These are phyloP conservation scores for Mirza zaza DNA, from an alignment of 2,113 vertebrate genomes.

Conservation along the genomic window DNA sequence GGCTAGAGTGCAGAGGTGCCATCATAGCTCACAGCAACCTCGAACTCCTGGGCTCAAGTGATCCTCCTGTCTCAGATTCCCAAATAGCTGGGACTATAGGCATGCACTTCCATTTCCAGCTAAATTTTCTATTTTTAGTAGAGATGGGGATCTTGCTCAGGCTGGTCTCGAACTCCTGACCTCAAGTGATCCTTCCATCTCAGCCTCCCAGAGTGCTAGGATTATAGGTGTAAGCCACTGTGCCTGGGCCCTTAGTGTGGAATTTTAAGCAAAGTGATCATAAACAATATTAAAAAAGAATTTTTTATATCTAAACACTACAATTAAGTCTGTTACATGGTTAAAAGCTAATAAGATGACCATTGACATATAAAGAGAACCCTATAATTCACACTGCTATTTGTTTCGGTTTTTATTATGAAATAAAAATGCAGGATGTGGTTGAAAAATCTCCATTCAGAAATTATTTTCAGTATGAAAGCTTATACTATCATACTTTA, in stretches of 20 bases:
- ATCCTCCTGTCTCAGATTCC: too few relatives aligned
- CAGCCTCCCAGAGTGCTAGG: too few relatives aligned
- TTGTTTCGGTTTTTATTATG: neutral
- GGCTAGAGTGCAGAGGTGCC: too few relatives aligned
- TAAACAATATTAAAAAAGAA: neutral
- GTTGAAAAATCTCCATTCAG: neutral
- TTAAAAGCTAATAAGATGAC: conserved; percentile 11
- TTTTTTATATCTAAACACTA: neutral
- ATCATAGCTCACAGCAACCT: too few relatives aligned
- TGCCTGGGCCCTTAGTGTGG: neutral
- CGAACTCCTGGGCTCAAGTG: too few relatives aligned
- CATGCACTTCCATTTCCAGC: too few relatives aligned
- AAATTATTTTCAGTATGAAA: neutral
- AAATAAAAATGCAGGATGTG: neutral
- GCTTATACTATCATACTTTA: neutral
- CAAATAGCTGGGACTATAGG: too few relatives aligned
- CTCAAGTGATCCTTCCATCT: too few relatives aligned
- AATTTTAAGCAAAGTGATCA: neutral
- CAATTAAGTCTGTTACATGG: neutral
- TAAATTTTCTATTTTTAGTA: too few relatives aligned
- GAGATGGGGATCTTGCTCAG: too few relatives aligned
- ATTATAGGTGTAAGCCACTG: too few relatives aligned
- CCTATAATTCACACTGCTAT: neutral
- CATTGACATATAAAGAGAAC: neutral
- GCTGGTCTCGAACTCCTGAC: too few relatives aligned